Evolutionary conservation across 2,113 vertebrate species (phyloP), one percentile per base, ranked within the genome.

Genomic region (Cettia cetti): DNA sequence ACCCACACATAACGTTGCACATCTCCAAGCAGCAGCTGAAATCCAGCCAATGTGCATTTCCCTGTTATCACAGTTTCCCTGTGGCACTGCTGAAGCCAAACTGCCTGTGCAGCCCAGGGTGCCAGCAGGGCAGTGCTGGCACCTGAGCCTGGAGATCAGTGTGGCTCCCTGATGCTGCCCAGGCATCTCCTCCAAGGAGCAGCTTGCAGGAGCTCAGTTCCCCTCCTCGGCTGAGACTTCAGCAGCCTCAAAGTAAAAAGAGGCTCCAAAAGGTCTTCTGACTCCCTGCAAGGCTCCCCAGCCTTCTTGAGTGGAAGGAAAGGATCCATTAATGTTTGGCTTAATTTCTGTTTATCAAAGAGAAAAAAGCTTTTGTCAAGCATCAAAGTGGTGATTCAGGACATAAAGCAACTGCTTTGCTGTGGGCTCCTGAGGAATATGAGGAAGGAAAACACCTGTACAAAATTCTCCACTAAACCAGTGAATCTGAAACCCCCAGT

Each of bases 331-430:
- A 83, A 92, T 88, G 78, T 95, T 92, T 30, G 56, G 42, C 82
- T 96, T 96, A 76, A 68, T 96, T 96, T 95, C 94, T 95, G 79
- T 96, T 97, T 97, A 93, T 97, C 95, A 95, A 96, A 95, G 92
- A 78, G 89, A 70, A 86, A 61, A 79, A 79, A 88, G 87, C 85
- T 96, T 97, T 96, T 96, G 92, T 97, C 64, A 59, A 45, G 47
- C 57, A 63, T 95, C 80, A 92, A 84, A 94, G 92, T 65, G 27
- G 11, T 44, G 65, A 79, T 86, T 91, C 49, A 54, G 69, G 72
- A 72, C 75, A 80, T 19, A 79, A 93, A 94, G 78, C 63, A 88
- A 68, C 66, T 44, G 72, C 86, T 93, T 76, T 89, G 53, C 72
- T 88, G 28, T 30, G 33, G 28, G 42, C 68, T 94, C 68, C 88